Evolutionary conservation across 64 coral and sea anemone species (phyloP).

Genomic region (Dendrophyllia cribrosa): DNA sequence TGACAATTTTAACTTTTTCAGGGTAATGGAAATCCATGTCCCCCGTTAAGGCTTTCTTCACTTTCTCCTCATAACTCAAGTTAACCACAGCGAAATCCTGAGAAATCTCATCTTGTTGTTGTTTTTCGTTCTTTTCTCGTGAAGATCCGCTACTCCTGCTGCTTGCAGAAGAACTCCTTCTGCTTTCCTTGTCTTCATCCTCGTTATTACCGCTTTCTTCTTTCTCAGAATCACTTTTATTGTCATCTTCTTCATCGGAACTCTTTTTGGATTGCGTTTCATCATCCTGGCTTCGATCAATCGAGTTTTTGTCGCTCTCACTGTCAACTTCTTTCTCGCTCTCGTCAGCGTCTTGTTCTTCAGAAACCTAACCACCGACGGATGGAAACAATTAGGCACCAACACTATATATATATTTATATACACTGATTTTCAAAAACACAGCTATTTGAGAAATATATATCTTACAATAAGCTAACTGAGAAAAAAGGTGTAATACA

Average conservation of each 20-base stretch:
- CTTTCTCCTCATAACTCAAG: conserved; percentile 49
- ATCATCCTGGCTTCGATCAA: conserved; percentile 8
- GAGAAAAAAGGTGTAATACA: no score
- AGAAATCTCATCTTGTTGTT: background rate
- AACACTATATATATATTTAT: no score
- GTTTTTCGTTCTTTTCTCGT: background rate
- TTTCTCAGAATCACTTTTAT: conserved; percentile 28
- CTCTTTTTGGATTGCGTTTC: background rate
- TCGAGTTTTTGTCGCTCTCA: background rate
- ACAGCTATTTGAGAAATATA: no score
- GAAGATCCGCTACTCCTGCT: conserved; percentile 14
- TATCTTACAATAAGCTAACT: no score
- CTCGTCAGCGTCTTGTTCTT: background rate
- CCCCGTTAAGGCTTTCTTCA: conserved; percentile 62
- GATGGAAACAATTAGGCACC: no score
- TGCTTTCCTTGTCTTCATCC: background rate
- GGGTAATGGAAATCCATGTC: conserved; percentile 73
- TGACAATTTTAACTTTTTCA: conserved; percentile 90
- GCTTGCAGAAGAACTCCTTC: background rate
- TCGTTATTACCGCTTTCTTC: conserved; percentile 19
- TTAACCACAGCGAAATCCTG: background rate
- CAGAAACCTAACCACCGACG: background rate
- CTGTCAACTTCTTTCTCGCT: background rate
- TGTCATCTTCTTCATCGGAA: background rate
- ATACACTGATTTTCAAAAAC: no score